These are phyloP conservation scores for Megaceryle maxima DNA, from an alignment of 2,113 vertebrate genomes.

Conservation along the genomic window DNA sequence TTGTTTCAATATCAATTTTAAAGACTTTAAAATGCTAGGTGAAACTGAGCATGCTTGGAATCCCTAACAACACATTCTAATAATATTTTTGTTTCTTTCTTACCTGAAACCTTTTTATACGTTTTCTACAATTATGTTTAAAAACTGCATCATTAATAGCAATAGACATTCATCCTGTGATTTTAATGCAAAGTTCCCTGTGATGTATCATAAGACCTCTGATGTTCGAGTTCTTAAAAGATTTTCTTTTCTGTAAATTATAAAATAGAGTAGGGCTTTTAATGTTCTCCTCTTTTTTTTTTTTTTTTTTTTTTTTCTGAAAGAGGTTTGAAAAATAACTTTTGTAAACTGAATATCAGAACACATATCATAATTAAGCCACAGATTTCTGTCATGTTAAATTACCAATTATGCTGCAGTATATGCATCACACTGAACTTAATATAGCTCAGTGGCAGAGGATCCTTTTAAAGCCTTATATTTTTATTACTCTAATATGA, in stretches of 20 bases:
- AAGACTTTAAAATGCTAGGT: constrained; percentile 58
- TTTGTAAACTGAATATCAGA: neutral
- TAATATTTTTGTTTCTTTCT: neutral
- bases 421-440: neutral
- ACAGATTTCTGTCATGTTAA: neutral
- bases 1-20: constrained; percentile 73
- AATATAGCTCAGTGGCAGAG: neutral
- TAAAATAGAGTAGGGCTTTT: neutral
- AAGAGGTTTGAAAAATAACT: constrained; percentile 7
- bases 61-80: neutral
- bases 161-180: constrained; percentile 26
- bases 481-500: neutral
- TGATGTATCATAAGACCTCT: neutral
- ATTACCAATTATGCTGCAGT: neutral
- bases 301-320: neutral
- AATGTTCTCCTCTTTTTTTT: neutral
- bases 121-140: constrained; percentile 2
- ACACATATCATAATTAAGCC: neutral
- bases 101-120: constrained; percentile 15
- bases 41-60: constrained; percentile 5
- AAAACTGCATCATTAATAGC: constrained; percentile 16
- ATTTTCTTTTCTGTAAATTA: neutral
- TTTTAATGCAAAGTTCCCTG: neutral
- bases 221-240: constrained; percentile 12
- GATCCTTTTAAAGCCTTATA: neutral